phyloP scores from a whole-genome alignment of 2,888 invertebrate genomes.

The Nymphalis c-album region DNA sequence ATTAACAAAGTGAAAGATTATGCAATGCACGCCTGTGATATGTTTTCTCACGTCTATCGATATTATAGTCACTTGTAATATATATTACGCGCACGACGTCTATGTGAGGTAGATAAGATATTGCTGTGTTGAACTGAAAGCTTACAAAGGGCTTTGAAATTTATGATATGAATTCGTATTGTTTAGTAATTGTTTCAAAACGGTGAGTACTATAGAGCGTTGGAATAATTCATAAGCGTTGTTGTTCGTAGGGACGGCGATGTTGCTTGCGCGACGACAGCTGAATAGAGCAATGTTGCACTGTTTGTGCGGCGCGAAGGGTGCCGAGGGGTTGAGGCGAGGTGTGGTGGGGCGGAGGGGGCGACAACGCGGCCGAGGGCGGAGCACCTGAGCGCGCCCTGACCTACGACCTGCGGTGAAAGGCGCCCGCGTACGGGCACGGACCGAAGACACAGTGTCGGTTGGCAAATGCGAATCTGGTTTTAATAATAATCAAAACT shows the following conservation, averaged over 20 bases:
- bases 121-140: constrained; percentile 32
- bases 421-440: constrained; percentile 71
- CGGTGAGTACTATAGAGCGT: constrained; percentile 55
- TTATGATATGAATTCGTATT: constrained; percentile 72
- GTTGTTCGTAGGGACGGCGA: constrained; percentile 69
- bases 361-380: constrained; percentile 60
- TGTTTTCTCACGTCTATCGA: constrained; percentile 11
- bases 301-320: constrained; percentile 55
- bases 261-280: constrained; percentile 71
- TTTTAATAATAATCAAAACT: constrained; percentile 44
- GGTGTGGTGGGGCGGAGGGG: constrained; percentile 45
- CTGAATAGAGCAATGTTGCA: constrained; percentile 77
- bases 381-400: constrained; percentile 81
- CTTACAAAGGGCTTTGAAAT: constrained; percentile 68
- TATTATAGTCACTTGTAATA: constrained; percentile 3
- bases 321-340: constrained; percentile 45
- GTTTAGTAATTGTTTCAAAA: constrained; percentile 78
- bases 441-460: constrained; percentile 67
- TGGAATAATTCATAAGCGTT: constrained; percentile 78
- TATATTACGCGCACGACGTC: constrained; percentile 12
- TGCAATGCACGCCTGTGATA: not conserved
- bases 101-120: constrained; percentile 18
- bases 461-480: constrained; percentile 60
- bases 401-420: constrained; percentile 81
- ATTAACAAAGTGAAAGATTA: constrained; percentile 10